Base-by-base conservation (phyloP, 1,140 invertebrate genomes). In the Drosophila neocordata region DNA sequence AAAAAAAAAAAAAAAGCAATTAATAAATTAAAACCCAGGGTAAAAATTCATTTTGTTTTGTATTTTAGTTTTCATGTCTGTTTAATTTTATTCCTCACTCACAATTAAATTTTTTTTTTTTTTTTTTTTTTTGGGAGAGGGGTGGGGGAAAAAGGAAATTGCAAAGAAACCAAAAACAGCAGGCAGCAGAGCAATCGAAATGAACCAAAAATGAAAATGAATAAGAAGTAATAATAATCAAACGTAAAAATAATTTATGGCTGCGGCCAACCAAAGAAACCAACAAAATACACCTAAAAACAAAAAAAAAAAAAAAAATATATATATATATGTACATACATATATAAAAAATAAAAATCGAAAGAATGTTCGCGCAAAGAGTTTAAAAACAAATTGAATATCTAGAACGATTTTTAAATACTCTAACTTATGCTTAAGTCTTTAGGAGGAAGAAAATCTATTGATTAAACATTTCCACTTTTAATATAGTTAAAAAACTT, bases 171-270 rank as follows among this genome's bases (percentile, higher is more conserved):
- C 58, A 58, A 65, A 76, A 76, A 41, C 73, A 76, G 73, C 73
- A 38, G 63, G 70, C 52, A 53, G 70, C 52, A 53, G 63, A 34
- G 9, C 11, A 62, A 57, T 53, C 56, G 37, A 22, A 67, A 31
- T 6, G 22, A 75, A 65, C 61, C 55, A 53, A 57, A 44, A 67
- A 62, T 18, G 13, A 73, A 63, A 79, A 27, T 60, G 35, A 84
- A 79, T 78, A 82, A 75, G 75, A 82, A 87, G 75, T 82, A 87
- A 87, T 87, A 87, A 87, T 87, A 87, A 87, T 82, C 82, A 87
- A 87, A 82, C 69, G 83, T 76, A 82, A 87, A 88, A 88, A 79
- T 87, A 87, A 87, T 87, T 88, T 87, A 87, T 87, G 67, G 82
- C 82, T 82, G 64, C 41, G 41, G 41, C 59, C 70, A 74, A 74